phyloP scores from a whole-genome alignment of 2,888 invertebrate genomes.

The Nymphalis polychloros region DNA sequence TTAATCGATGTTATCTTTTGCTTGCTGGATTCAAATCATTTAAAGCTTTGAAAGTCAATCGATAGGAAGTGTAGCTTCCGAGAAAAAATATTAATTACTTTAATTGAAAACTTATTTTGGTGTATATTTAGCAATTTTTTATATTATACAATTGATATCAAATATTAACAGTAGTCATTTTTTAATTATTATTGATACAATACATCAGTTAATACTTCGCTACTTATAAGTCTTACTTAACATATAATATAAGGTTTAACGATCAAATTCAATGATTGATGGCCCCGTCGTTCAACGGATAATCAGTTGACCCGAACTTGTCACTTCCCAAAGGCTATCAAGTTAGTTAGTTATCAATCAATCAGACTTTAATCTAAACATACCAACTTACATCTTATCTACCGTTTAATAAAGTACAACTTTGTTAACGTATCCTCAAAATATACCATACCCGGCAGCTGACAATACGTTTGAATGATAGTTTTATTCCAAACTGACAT shows the following conservation, averaged over 20 bases:
- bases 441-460: slow-evolving; percentile 11
- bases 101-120: neutral
- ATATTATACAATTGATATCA: no score
- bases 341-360: slow-evolving; percentile 37
- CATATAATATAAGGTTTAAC: slow-evolving; percentile 22
- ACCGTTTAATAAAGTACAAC: slow-evolving; percentile 12
- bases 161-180: no score
- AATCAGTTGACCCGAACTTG: slow-evolving; percentile 38
- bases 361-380: slow-evolving; percentile 12
- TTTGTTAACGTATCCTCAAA: slow-evolving; percentile 5
- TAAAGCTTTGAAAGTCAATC: slow-evolving; percentile 2
- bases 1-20: neutral
- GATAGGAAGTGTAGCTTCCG: slow-evolving; percentile 4
- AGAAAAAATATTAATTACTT: slow-evolving; percentile 5
- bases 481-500: slow-evolving; percentile 13
- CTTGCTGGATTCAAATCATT: neutral
- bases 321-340: slow-evolving; percentile 40
- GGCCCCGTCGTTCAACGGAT: slow-evolving; percentile 24
- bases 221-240: slow-evolving; percentile 24
- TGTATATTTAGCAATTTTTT: neutral
- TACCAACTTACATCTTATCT: slow-evolving; percentile 16
- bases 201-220: neutral
- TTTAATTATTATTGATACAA: neutral
- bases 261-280: slow-evolving; percentile 28
- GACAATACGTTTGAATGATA: slow-evolving; percentile 20